Base-by-base conservation (phyloP, 2,888 invertebrate species). In the Nudaria mundana region DNA sequence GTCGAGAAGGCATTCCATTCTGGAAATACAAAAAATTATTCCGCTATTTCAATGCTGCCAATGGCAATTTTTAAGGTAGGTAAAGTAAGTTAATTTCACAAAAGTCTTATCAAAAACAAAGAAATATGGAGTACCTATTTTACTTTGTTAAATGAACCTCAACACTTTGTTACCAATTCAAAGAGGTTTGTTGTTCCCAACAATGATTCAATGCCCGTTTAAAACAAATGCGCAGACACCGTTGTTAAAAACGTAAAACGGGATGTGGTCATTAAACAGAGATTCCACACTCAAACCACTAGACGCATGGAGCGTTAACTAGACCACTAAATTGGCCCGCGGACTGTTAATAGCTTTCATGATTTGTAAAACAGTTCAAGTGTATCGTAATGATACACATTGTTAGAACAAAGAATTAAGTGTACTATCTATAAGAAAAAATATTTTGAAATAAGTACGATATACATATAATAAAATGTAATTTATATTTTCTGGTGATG, bases 1-100 rank as follows among this genome's bases (percentile, higher is more conserved):
- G 62, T 92, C 90, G 40, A 91, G 72, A 67, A 92, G 90, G 49
- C 66, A 77, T 60, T 92, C 92, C 84, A 94, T 91, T 79, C 94
- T 94, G 71, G 51, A 89, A 87, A 49, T 50, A 91, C 64, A 57
- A 77, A 79, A 55, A 45, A 38, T 34, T n/a, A n/a, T n/a, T n/a
- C n/a, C n/a, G n/a, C n/a, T n/a, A n/a, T n/a, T n/a, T n/a, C n/a
- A 40, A 14, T 37, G 31, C 40, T 31, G 23, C 32, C 33, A 13
- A 26, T 33, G 18, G 23, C 15, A 35, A 25, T 42, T 44, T 37
- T 37, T 12, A 18, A 31, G 18, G 32, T 33, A 29, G 22, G 30
- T 40, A 40, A 40, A 7, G 1, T 7, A 20, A 11, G 11, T n/a
- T n/a, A n/a, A n/a, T n/a, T n/a, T n/a, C n/a, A n/a, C n/a, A n/a